A percentile compares a stretch with the other conserved stretches of the same genome.
These are phyloP conservation scores for Sebastes goodei DNA, from an alignment of 2,797 vertebrate genomes.

Conservation along the genomic window DNA sequence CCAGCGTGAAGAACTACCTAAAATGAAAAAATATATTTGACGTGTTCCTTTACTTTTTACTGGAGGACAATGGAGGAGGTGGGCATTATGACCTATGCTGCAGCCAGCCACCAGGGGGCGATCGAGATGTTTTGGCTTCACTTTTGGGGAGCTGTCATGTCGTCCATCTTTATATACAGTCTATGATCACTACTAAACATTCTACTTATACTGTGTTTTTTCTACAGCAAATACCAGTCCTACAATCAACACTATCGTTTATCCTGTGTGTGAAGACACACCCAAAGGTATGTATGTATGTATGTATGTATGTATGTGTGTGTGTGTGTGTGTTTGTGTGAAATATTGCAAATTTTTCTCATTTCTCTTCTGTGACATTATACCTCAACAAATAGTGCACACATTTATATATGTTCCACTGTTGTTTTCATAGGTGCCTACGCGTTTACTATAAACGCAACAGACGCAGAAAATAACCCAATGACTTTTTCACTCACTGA, in stretches of 20 bases:
- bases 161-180: too few species aligned
- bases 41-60: too few species aligned
- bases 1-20: too few species aligned
- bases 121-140: too few species aligned
- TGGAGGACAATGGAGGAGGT: too few species aligned
- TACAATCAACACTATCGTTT: rapidly evolving
- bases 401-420: not conserved
- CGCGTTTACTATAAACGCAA: slow-evolving; percentile 81
- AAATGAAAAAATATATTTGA: too few species aligned
- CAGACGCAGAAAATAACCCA: slow-evolving; percentile 56
- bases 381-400: not conserved
- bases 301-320: slow-evolving; percentile 21
- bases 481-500: slow-evolving; percentile 78
- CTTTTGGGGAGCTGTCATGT: too few species aligned
- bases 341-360: not conserved
- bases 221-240: slow-evolving; percentile 58
- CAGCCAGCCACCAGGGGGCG: too few species aligned
- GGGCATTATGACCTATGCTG: too few species aligned
- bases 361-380: not conserved
- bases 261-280: slow-evolving; percentile 45
- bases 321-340: not conserved
- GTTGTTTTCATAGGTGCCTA: slow-evolving; percentile 48
- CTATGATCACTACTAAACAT: not conserved
- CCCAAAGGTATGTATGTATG: slow-evolving; percentile 29
- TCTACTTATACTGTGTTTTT: slow-evolving; percentile 6